Base-by-base conservation (phyloP, 1,140 invertebrate genomes). In the Galleria mellonella region DNA sequence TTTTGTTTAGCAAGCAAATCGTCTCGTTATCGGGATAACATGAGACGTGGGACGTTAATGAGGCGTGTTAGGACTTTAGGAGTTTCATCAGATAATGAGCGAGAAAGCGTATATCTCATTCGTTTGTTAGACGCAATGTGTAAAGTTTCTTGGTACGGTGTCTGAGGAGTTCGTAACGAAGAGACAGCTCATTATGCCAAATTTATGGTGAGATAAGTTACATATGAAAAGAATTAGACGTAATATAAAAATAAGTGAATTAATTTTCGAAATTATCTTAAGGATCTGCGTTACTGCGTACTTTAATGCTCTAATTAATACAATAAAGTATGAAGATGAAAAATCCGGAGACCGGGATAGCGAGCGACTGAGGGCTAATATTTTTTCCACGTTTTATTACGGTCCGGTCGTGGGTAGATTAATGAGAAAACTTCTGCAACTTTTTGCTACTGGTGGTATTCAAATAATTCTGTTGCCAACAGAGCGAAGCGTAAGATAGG, bases 341-440 rank as follows among this genome's bases (percentile, higher is more conserved):
- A 23, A 23, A 23, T 3, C 6, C 17, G 6, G 8, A n/a, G n/a
- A n/a, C n/a, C n/a, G 30, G 30, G 8, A 31, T 9, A 31, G 3
- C 30, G 8, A 31, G 9, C 30, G 4, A 29, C 10, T 9, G 30
- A 31, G 4, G 28, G 10, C 30, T 31, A 11, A 35, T 14, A 9
- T 35, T 35, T 37, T 37, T 37, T 37, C 17, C 35, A 37, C 35
- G 35, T 37, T 37, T 37, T 15, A 13, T 17, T 9, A 17, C 35
- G 9, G 11, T 17, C 35, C 35, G 14, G 9, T 8, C 35, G 35
- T 37, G 14, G 17, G 17, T 17, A 37, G 14, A 37, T 37, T 37
- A 37, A 37, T 37, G 35, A 37, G 35, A 37, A 37, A 37, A 37
- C 13, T 37, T 33, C 17, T n/a, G 35, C 9, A 4, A 37, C 35